These are phyloP conservation scores for Pseudochromis fuscus DNA, from an alignment of 2,797 vertebrate genomes.

Conservation along the genomic window DNA sequence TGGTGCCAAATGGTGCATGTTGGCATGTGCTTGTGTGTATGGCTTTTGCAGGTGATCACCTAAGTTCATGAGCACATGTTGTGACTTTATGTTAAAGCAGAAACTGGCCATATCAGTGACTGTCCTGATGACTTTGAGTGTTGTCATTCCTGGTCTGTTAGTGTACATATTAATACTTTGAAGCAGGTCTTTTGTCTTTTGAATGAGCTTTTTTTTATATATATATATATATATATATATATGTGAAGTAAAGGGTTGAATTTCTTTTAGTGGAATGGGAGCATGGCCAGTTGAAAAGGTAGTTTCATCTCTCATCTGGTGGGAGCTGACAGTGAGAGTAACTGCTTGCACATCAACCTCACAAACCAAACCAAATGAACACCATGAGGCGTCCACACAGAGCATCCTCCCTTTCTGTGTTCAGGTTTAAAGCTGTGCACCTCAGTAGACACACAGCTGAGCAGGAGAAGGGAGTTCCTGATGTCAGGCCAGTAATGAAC, in stretches of 20 bases:
- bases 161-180: slow-evolving; percentile 53
- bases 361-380: slow-evolving; percentile 9
- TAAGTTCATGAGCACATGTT: slow-evolving; percentile 28
- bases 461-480: slow-evolving; percentile 48
- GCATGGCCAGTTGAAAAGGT: slow-evolving; percentile 28
- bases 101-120: slow-evolving; percentile 3
- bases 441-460: slow-evolving; percentile 5
- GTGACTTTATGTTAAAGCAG: slow-evolving; percentile 14
- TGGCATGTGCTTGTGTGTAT: slow-evolving; percentile 46
- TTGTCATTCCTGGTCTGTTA: slow-evolving; percentile 39
- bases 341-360: slow-evolving; percentile 11
- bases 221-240: no score
- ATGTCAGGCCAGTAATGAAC: slow-evolving; percentile 76
- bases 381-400: slow-evolving; percentile 2
- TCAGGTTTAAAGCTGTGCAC: slow-evolving; percentile 14
- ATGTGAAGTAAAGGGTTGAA: slow-evolving; percentile 20
- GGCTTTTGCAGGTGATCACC: slow-evolving; percentile 66
- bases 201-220: slow-evolving; percentile 17
- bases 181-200: slow-evolving; percentile 37
- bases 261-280: slow-evolving; percentile 17
- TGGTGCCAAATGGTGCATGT: slow-evolving; percentile 35
- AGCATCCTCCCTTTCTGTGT: slow-evolving; percentile 26
- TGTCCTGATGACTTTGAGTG: slow-evolving; percentile 44
- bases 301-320: slow-evolving; percentile 9
- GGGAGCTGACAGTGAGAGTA: slow-evolving; percentile 4